Evolutionary conservation across 2,113 vertebrate genomes (phyloP).

Genomic region (Hyperoodon ampullatus): DNA sequence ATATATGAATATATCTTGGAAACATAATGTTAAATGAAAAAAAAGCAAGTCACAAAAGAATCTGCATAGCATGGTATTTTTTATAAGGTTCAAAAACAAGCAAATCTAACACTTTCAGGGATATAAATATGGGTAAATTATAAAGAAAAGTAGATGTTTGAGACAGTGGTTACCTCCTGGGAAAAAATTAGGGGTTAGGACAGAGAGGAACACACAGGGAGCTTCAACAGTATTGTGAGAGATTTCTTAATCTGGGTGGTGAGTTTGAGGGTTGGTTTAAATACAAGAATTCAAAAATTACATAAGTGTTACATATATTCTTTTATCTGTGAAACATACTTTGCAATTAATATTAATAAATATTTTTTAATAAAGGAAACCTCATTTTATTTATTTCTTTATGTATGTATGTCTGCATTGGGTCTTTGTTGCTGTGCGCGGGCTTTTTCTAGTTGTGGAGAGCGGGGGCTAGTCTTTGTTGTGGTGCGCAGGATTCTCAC

Average conservation of each 20-base stretch:
- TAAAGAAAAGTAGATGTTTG: not conserved
- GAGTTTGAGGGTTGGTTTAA: conserved; percentile 18
- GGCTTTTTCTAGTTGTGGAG: too few relatives aligned
- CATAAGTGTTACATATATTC: not conserved
- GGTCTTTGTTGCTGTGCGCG: too few relatives aligned
- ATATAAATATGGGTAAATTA: not conserved
- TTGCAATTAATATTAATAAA: not conserved
- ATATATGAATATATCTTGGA: not conserved
- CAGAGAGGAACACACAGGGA: not conserved
- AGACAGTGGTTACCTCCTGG: not conserved
- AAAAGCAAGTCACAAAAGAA: not conserved
- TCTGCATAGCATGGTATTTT: not conserved
- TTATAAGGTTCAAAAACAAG: not conserved
- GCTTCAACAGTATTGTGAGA: not conserved
- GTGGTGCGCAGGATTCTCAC: too few relatives aligned
- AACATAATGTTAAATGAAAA: conserved; percentile 16
- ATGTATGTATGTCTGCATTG: too few relatives aligned
- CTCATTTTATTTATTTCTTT: too few relatives aligned
- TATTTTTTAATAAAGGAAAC: not conserved
- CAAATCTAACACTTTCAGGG: conserved; percentile 9
- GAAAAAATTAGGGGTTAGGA: not conserved
- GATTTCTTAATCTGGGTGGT: not conserved
- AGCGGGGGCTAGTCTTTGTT: too few relatives aligned
- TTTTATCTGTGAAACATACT: not conserved
- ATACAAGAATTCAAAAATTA: conserved; percentile 17